Evolutionary conservation across 2,888 invertebrate species (phyloP), one percentile per base, ranked within the genome.

Genomic region (Coremacera marginata): DNA sequence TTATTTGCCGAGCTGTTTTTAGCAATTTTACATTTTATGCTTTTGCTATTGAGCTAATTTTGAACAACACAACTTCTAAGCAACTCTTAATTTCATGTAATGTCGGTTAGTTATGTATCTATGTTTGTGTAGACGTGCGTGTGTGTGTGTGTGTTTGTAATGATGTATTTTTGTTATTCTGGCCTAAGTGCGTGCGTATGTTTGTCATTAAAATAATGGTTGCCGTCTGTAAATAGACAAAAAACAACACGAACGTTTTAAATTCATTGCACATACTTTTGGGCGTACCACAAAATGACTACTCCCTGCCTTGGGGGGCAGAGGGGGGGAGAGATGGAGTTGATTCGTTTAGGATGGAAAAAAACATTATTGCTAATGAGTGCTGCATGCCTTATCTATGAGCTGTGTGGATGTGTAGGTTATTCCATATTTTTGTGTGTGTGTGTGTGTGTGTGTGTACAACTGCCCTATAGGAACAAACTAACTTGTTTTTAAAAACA

Each of bases 211-310:
- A 19, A 76, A 62, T 71, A 71, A 71, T 76, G 63, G 68, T 51
- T 49, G 70, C 19, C 57, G 70, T 22, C 19, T 51, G 75, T 4
- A 44, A 57, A 62, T 70, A 62, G 57, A 74, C 51, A 55, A 62
- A 51, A 57, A 37, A 60, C 44, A 37, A 60, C 70, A 62, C 70
- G 34, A 71, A 52, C 34, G 37, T 71, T 76, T 63, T 22, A 76
- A 76, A 76, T 71, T 70, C 34, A 63, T 55, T 34, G 49, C 71
- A 70, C 70, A 76, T 52, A 76, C 75, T 52, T 70, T 70, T 49
- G 25, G 70, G 67, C 70, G 62, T 52, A 70, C 70, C 62, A 70
- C 75, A 60, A 68, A 75, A 60, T 65, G n/a, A 34, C 14, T 34
- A 16, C 34, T 27, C 37, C n/a, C 16, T 34, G 3, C 31, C 65